Evolutionary conservation across 2,113 vertebrate genomes (phyloP), one percentile per base, ranked within the genome.

Genomic region (Embiotoca jacksoni): DNA sequence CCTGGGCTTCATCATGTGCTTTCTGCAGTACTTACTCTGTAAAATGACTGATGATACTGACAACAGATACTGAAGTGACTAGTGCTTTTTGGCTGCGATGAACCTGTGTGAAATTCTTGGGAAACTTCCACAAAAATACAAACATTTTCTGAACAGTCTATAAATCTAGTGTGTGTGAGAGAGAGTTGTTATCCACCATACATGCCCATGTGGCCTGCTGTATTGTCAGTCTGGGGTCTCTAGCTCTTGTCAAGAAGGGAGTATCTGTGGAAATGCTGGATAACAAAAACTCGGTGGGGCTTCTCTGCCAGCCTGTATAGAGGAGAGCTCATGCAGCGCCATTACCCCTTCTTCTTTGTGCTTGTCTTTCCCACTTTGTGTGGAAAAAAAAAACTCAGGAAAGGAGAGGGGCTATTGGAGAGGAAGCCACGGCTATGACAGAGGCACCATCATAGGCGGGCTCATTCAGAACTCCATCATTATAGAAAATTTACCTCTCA

Each of bases 311-410:
- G 72, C 52, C 63, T 57, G 80, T 70, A 57, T 62, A 54, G 72
- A 86, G 66, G 47, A 72, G 47, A 87, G 75, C 79, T 88, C 88
- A 85, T 61, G 88, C 72, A 1, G 88, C 3, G 79, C 73, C 87
- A 86, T 91, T 91, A 85, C 75, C 59, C 65, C 80, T 67, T 84
- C 55, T 62, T 69, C 82, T 86, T 90, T 89, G 91, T 88, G 73
- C 74, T 61, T 9, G 35, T 90, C 80, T 64, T 73, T 73, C 54
- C 60, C 41, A 74, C 58, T 84, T 83, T 87, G 75, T 85, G 10
- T 62, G 66, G 23, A 23, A 71, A 64, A 79, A 79, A 78, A 65
- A 80, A 74, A 62, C 61, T 77, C 65, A 6, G 33, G 9, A 44
- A 83, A 75, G 63, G 37, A 75, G 47, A 57, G 66, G 59, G 33